phyloP scores from a whole-genome alignment of 2,888 invertebrate species.

The Pyrochroa serraticornis region DNA sequence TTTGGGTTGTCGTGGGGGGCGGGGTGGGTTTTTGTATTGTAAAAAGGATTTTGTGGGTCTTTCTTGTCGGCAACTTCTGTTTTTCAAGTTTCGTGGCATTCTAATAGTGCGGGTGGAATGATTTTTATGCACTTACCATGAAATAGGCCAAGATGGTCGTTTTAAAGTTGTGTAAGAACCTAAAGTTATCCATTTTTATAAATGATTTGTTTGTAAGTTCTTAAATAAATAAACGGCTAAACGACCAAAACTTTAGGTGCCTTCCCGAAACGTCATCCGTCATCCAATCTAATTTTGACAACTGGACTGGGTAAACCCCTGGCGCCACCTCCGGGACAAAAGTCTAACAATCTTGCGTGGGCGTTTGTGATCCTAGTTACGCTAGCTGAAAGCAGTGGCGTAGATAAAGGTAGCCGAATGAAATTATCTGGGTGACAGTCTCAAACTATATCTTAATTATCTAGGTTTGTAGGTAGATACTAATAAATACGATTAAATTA shows the following conservation, averaged over 20 bases:
- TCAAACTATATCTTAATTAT: no score
- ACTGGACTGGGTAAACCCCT: not conserved
- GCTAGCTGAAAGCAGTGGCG: no score
- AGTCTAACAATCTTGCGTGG: no score
- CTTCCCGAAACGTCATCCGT: constrained; percentile 29
- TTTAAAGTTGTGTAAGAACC: constrained; percentile 48
- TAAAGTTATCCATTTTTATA: constrained; percentile 49
- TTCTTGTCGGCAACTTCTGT: constrained; percentile 1
- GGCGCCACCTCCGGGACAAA: no score
- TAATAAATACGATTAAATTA: no score
- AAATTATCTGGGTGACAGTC: no score
- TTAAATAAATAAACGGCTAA: constrained; percentile 13
- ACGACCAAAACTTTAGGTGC: constrained; percentile 2
- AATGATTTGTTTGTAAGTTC: constrained; percentile 4
- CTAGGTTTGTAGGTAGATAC: no score
- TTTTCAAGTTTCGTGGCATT: constrained; percentile 25
- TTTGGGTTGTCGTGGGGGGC: not conserved
- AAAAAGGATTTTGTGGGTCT: not conserved
- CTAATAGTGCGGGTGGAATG: constrained; percentile 13
- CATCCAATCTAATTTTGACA: constrained; percentile 29
- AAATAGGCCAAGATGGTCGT: constrained; percentile 51
- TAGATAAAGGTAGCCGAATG: no score
- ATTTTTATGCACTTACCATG: constrained; percentile 51
- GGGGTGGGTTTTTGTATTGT: not conserved
- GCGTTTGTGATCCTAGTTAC: no score